Base-by-base conservation (phyloP, 92 coral and sea anemone species). In the Pocillopora grandis region DNA sequence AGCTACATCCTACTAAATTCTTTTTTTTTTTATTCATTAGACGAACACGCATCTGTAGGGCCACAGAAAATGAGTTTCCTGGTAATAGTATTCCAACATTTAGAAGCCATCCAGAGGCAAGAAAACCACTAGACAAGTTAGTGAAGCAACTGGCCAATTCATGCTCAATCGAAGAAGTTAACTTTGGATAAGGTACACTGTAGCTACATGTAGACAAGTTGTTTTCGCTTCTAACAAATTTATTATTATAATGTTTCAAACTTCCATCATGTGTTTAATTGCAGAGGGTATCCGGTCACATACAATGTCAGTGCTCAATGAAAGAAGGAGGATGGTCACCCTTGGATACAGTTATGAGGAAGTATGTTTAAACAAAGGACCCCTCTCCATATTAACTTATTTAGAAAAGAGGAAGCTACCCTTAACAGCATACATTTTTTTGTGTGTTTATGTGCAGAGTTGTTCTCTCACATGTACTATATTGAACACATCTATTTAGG, bases 321-420 rank as follows among this genome's bases (percentile, higher is more conserved):
- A 85, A 66, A 56, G 83, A 58, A 85, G 88, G 77, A 62, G 78
- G 78, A 85, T 85, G 88, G 88, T 85, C 55, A 65, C 88, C 78
- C 71, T 77, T 2, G 80, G 87, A 59, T 69, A 74, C 80, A 84
- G n/a, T 75, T 84, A 75, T 75, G 75, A 84, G 87, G 80, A 63
- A 84, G 73, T 75, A 37, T 70, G 49, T 37, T 27, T 70, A 37
- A 70, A 57, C 69, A 64, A 19, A 35, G 31, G 27, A 19, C 11
- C 58, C 58, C 18, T 36, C 2, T 17, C n/a, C 14, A 71, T 16
- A 12, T 42, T 5, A 48, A 36, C 76, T 70, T 5, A 70, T 70
- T 70, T 70, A 23, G 27, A 23, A 23, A 23, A 23, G 27, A 23
- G 27, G 27, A 23, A 23, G 27, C 27, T 23, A 23, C 27, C 27